A percentile compares a stretch with the other conserved stretches of the same genome.
These are phyloP conservation scores for Pseudachorutes palmiensis DNA, from an alignment of 1,140 invertebrate species.

Conservation along the genomic window DNA sequence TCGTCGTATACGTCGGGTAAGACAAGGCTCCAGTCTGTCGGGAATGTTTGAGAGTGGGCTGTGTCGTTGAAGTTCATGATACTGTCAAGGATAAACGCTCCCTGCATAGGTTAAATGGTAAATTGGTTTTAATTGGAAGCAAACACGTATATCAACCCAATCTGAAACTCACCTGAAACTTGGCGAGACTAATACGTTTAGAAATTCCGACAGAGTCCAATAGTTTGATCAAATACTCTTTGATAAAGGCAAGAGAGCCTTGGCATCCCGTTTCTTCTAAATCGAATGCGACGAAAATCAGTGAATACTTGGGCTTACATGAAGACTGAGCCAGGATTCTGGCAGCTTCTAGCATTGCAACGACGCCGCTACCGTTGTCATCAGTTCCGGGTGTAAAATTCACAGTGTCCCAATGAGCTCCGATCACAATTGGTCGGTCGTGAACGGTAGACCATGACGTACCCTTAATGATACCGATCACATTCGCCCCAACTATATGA, in stretches of 20 bases:
- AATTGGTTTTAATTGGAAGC: too few relatives aligned
- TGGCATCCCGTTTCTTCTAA: constrained; percentile 43
- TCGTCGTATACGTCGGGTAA: constrained; percentile 38
- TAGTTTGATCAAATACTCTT: constrained; percentile 42
- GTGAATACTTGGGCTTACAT: constrained; percentile 41
- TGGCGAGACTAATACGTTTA: constrained; percentile 22
- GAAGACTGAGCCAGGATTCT: constrained; percentile 40
- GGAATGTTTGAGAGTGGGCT: constrained; percentile 41
- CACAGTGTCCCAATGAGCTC: constrained; percentile 46
- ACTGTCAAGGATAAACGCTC: constrained; percentile 46
- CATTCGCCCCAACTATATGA: constrained; percentile 41
- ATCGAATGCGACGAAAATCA: constrained; percentile 47
- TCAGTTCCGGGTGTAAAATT: constrained; percentile 40
- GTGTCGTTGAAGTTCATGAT: constrained; percentile 44
- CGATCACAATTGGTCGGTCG: constrained; percentile 44
- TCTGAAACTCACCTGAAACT: constrained; percentile 27
- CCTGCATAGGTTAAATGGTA: constrained; percentile 35
- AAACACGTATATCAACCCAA: background rate
- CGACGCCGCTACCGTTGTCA: constrained; percentile 46
- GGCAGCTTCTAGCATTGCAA: constrained; percentile 44
- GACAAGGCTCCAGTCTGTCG: constrained; percentile 38
- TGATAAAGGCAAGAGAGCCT: constrained; percentile 44
- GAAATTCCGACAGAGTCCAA: constrained; percentile 27
- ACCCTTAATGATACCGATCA: constrained; percentile 44
- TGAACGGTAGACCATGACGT: constrained; percentile 40